Evolutionary conservation across 2,888 invertebrate genomes (phyloP).

Genomic region (Lasioglossum pauxillum): DNA sequence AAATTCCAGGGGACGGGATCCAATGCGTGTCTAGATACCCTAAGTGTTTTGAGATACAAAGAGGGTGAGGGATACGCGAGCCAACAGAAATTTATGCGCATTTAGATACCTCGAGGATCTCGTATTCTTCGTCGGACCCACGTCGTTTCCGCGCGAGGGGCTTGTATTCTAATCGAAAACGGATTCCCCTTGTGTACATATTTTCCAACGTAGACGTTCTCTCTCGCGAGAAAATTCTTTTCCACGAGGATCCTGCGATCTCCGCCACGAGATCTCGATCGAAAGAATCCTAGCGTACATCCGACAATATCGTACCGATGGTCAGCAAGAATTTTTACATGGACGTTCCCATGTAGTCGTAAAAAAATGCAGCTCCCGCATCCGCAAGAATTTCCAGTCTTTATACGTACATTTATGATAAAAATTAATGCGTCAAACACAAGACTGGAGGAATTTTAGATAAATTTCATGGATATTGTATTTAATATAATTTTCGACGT

Average conservation of each 20-base stretch:
- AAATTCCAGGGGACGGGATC: conserved; percentile 7
- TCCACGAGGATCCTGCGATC: background rate
- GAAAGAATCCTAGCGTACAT: background rate
- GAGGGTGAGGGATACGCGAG: background rate
- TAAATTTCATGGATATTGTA: background rate
- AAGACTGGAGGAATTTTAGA: background rate
- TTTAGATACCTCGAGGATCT: conserved; percentile 34
- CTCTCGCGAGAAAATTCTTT: conserved; percentile 9
- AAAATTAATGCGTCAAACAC: background rate
- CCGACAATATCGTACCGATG: background rate
- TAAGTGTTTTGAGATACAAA: conserved; percentile 36
- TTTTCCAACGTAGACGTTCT: conserved; percentile 5
- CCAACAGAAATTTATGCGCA: conserved; percentile 50
- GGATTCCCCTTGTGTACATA: conserved; percentile 43
- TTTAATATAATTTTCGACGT: background rate
- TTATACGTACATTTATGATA: background rate
- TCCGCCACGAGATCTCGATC: background rate
- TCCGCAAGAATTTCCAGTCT: background rate
- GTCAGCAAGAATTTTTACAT: conserved; percentile 35
- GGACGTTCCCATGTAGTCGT: background rate
- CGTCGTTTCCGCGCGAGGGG: conserved; percentile 3
- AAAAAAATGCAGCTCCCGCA: background rate
- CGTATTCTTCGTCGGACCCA: conserved; percentile 20
- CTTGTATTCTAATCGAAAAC: conserved; percentile 44
- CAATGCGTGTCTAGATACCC: conserved; percentile 9